Evolutionary conservation across 2,888 invertebrate species (phyloP).

Genomic region (Mythimna impura): DNA sequence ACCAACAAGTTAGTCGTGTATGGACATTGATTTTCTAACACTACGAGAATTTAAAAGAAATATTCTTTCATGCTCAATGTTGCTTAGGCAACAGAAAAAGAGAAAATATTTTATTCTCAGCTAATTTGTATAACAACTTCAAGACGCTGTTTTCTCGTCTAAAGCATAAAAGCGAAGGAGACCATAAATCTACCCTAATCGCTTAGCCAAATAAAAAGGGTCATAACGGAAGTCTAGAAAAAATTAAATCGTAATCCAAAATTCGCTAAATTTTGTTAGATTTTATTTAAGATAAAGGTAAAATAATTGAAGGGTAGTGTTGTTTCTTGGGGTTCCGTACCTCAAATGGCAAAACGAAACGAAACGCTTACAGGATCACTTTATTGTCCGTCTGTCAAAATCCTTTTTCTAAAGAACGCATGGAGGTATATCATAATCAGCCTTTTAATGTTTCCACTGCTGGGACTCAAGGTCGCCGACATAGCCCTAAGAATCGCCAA

Average conservation of each 20-base stretch:
- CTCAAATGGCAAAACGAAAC: too few relatives aligned
- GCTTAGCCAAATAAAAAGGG: constrained; percentile 26
- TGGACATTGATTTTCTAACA: too few relatives aligned
- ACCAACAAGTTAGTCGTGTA: too few relatives aligned
- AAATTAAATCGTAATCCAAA: constrained; percentile 28
- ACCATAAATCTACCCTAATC: constrained; percentile 35
- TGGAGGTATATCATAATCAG: too few relatives aligned
- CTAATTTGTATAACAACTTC: constrained; percentile 10
- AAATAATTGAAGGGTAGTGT: constrained; percentile 54
- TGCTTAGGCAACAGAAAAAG: neutral
- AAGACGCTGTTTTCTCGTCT: constrained; percentile 3
- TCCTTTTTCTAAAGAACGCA: too few relatives aligned
- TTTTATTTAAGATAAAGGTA: constrained; percentile 58
- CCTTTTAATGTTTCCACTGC: too few relatives aligned
- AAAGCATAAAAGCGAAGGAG: constrained; percentile 4
- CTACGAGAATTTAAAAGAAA: too few relatives aligned
- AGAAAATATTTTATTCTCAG: neutral
- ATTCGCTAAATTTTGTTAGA: constrained; percentile 37
- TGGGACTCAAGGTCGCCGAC: too few relatives aligned
- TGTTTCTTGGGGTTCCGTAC: neutral
- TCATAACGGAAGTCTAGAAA: constrained; percentile 34
- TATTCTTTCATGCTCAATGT: neutral
- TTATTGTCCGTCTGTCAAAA: too few relatives aligned
- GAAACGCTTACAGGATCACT: too few relatives aligned
- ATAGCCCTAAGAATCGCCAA: too few relatives aligned